Percentiles rank a stretch among this genome's conserved stretches.
Conservation (phyloP, 2,888 invertebrate species). For the Hemistola chrysoprasaria region DNA sequence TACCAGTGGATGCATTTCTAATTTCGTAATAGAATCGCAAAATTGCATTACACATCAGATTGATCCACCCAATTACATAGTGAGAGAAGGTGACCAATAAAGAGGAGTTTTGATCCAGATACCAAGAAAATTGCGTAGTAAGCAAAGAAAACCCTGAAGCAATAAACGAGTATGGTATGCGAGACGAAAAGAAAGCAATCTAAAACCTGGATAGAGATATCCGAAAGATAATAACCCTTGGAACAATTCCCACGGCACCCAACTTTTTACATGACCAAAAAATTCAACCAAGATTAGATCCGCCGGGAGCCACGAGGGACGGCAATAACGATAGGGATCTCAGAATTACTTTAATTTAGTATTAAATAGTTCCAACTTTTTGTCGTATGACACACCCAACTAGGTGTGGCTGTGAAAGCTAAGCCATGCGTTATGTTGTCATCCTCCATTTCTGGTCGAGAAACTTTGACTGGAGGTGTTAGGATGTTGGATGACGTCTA, state of each 20-base stretch:
- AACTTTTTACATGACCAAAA: constrained; percentile 49
- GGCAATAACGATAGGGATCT: constrained; percentile 73
- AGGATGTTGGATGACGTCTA: constrained; percentile 13
- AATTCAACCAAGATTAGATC: constrained; percentile 45
- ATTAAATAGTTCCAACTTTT: constrained; percentile 52
- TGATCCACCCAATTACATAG: too few species aligned
- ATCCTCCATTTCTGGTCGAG: constrained; percentile 32
- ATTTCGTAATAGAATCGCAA: constrained; percentile 1
- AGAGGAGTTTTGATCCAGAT: too few species aligned
- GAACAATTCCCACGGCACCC: constrained; percentile 38
- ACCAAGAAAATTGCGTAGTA: background rate
- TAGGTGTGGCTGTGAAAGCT: constrained; percentile 52
- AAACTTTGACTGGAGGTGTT: constrained; percentile 18
- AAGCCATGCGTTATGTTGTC: constrained; percentile 50
- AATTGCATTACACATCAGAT: background rate
- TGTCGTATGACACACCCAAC: constrained; percentile 13
- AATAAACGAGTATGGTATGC: constrained; percentile 1
- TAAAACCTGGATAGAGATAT: constrained; percentile 52
- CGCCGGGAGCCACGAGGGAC: constrained; percentile 66
- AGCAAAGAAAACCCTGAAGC: background rate
- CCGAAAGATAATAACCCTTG: constrained; percentile 48
- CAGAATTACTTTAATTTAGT: constrained; percentile 64
- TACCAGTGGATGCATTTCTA: background rate
- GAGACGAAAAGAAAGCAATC: constrained; percentile 27
- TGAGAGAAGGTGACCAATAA: too few species aligned